Evolutionary conservation across 2,888 invertebrate species (phyloP), one percentile per base, ranked within the genome.

Genomic region (Pachliopta kotzebuea): DNA sequence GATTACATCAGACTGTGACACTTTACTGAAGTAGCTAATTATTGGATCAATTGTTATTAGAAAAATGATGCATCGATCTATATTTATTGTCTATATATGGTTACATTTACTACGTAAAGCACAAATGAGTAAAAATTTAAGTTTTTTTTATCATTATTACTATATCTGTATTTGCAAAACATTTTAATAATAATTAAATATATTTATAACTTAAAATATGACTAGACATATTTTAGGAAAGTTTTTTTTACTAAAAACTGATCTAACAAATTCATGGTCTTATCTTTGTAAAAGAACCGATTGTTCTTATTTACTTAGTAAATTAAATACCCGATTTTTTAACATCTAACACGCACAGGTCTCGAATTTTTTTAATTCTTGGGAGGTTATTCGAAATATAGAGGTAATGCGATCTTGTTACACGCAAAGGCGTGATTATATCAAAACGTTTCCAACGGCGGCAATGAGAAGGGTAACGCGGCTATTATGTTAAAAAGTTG

Each of bases 361-460:
- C 11, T 45, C 6, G n/a, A n/a, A 45, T 45, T 45, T 45, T 45
- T 45, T 45, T n/a, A 55, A 55, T 55, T 18, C 20, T 29, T 62
- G 62, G 62, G 62, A 58, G 65, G 65, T 62, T 58, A 50, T 58
- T 21, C 59, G 58, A 62, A 62, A 62, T 59, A 14, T 42, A 37
- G 53, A 29, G 54, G 65, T 62, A 66, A 66, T 66, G 62, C 52
- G 65, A 66, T 66, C 65, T 62, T 42, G 37, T 62, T 59, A 66
- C 65, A 66, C 65, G 62, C 65, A 59, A 66, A 66, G 65, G 65
- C 62, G 62, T 62, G 65, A 66, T 66, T 66, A 66, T 50, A 66
- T 66, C 65, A 66, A 66, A 62, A 62, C 62, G 49, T 66, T 66
- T 59, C 59, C 55, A 26, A 62, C 59, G 55, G 65, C 65, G 65